Conservation (phyloP, 2,113 vertebrate species). For the Thunnus maccoyii region DNA sequence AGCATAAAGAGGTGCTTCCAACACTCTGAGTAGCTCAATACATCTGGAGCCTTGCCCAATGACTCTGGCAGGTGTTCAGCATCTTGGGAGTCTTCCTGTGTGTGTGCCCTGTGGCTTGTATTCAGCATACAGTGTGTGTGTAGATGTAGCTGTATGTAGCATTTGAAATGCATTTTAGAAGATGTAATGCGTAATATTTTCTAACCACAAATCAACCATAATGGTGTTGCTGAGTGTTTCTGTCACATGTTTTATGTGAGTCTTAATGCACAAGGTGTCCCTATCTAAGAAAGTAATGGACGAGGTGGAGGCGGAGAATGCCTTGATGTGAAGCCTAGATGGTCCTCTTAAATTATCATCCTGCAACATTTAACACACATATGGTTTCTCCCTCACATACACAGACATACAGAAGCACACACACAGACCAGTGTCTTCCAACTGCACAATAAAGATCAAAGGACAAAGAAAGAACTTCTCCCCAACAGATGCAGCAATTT, state of each 20-base stretch:
- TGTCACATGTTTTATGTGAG: not conserved
- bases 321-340: too few species aligned
- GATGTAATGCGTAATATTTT: not conserved
- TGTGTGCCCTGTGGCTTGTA: constrained; percentile 33
- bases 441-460: constrained; percentile 19
- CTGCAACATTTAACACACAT: constrained; percentile 6
- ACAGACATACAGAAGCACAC: too few species aligned
- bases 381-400: not conserved
- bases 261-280: not conserved
- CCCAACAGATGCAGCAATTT: not conserved
- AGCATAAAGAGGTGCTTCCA: constrained; percentile 52
- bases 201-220: not conserved
- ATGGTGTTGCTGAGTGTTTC: not conserved
- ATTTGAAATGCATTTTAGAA: constrained; percentile 26
- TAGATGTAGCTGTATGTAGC: constrained; percentile 5
- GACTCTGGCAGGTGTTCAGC: constrained; percentile 64
- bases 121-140: constrained; percentile 8
- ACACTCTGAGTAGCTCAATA: constrained; percentile 45
- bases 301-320: not conserved
- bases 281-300: not conserved
- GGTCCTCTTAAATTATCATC: not conserved
- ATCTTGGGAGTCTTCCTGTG: constrained; percentile 43
- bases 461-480: not conserved
- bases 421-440: not conserved
- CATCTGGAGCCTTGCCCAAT: constrained; percentile 55